Conservation (phyloP, 2,888 invertebrate species). For the Apamea crenata region DNA sequence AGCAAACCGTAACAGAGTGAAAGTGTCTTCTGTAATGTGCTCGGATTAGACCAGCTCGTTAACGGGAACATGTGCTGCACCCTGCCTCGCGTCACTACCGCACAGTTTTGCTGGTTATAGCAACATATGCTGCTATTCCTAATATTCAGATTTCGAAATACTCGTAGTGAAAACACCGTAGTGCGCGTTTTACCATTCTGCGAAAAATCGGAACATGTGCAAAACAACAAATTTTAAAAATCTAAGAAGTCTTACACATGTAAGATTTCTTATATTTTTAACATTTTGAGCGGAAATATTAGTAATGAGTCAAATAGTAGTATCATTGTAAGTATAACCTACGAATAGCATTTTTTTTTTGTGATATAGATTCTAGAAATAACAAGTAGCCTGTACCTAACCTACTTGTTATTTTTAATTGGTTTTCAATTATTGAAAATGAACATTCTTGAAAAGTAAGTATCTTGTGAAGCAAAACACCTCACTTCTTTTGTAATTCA, state of each 20-base stretch:
- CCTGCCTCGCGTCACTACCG: slow-evolving; percentile 3
- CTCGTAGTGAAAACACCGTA: too few species aligned
- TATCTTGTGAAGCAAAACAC: neutral
- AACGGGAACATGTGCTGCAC: slow-evolving; percentile 47
- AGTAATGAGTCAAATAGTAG: neutral
- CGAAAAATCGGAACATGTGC: neutral
- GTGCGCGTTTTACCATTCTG: neutral
- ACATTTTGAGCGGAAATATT: neutral
- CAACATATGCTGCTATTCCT: neutral
- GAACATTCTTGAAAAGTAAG: neutral
- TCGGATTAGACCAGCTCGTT: slow-evolving; percentile 51
- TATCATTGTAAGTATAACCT: neutral
- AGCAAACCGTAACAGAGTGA: slow-evolving; percentile 61
- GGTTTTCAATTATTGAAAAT: neutral
- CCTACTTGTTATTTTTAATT: too few species aligned
- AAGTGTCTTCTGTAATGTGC: slow-evolving; percentile 53
- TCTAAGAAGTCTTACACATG: too few species aligned
- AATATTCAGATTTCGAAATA: neutral
- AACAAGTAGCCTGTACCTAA: too few species aligned
- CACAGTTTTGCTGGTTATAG: neutral
- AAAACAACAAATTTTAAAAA: too few species aligned
- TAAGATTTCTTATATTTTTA: neutral
- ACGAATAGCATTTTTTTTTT: too few species aligned
- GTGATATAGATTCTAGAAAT: too few species aligned
- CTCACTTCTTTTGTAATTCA: neutral